Conservation (phyloP, 2,797 vertebrate genomes). For the Clarias laeviceps region DNA sequence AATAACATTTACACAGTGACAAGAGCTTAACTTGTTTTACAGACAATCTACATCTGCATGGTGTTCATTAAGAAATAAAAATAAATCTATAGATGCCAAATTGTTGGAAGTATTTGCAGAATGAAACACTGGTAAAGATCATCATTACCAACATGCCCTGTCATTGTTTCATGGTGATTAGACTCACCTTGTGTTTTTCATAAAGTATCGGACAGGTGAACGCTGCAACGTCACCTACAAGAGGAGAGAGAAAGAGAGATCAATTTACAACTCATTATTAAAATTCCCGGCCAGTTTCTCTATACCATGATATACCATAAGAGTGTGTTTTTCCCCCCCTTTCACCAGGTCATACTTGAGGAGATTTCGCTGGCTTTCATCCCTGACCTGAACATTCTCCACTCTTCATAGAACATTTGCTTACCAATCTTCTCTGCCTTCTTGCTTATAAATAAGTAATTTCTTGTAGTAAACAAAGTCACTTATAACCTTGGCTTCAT, state of each 20-base stretch:
- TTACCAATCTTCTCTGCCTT: neutral
- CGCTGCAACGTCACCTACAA: constrained; percentile 80
- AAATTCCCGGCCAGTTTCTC: neutral
- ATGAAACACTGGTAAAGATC: neutral
- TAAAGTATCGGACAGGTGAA: constrained; percentile 87
- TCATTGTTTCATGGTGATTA: neutral
- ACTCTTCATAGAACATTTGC: neutral
- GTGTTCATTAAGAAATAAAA: neutral
- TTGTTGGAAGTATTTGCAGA: neutral
- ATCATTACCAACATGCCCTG: neutral
- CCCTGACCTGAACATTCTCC: neutral
- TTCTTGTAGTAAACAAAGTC: neutral
- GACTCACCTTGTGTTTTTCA: constrained; percentile 84
- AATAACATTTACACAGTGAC: neutral
- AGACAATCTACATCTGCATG: neutral
- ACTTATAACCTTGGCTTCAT: neutral
- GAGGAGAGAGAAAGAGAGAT: constrained; percentile 35
- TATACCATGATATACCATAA: neutral
- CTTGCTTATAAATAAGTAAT: neutral
- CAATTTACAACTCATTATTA: neutral
- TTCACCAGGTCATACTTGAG: neutral
- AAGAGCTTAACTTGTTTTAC: neutral
- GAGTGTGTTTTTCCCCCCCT: too few species aligned
- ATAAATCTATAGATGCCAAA: neutral
- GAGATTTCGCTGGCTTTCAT: neutral